Evolutionary conservation across 2,113 vertebrate species (phyloP).

Genomic region (Epinephelus moara): DNA sequence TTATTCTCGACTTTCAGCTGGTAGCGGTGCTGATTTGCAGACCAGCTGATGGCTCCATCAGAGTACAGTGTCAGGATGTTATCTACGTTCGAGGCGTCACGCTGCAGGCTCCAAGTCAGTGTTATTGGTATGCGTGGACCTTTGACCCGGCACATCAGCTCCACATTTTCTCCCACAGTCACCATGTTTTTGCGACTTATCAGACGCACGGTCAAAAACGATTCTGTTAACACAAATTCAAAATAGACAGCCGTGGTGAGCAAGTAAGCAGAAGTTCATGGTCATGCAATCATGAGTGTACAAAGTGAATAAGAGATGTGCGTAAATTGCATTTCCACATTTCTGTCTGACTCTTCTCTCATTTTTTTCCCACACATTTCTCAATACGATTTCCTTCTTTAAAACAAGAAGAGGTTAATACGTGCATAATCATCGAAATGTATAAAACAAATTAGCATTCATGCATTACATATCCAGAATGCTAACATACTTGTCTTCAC

Average conservation of each 20-base stretch:
- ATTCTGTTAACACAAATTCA: conserved; percentile 52
- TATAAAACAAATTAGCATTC: too few species aligned
- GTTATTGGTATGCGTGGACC: conserved; percentile 60
- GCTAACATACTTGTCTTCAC: background rate
- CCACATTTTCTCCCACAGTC: conserved; percentile 57
- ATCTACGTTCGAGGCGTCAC: conserved; percentile 9
- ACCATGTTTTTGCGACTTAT: conserved; percentile 11
- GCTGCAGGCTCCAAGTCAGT: conserved; percentile 85
- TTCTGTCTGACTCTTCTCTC: background rate
- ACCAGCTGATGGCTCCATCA: conserved; percentile 83
- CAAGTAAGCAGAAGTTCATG: conserved; percentile 7
- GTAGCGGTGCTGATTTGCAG: conserved; percentile 66
- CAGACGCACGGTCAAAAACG: conserved; percentile 55
- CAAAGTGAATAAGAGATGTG: background rate
- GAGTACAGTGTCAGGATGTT: conserved; percentile 78
- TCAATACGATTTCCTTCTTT: background rate
- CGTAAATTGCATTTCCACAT: background rate
- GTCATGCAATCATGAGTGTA: background rate
- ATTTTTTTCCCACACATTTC: background rate
- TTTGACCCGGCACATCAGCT: conserved; percentile 73
- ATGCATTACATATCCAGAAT: background rate
- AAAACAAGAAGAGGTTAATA: background rate
- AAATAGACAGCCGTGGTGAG: background rate
- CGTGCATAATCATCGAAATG: background rate
- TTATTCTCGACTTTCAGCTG: conserved; percentile 71